phyloP scores from a whole-genome alignment of 2,113 vertebrate species.

The Tachuris rubrigastra region DNA sequence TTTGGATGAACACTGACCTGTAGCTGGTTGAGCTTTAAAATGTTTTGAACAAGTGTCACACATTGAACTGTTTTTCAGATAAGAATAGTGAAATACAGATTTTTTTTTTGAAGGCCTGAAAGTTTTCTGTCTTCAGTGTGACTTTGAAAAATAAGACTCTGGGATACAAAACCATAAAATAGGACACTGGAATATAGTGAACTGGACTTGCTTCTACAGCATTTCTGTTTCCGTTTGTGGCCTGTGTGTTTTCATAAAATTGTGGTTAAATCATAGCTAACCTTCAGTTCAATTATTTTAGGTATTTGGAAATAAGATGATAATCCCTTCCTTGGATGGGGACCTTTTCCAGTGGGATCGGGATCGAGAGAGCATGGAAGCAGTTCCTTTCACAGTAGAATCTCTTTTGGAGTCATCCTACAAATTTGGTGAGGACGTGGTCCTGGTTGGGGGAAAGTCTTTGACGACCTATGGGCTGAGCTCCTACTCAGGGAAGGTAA shows the following conservation, averaged over 20 bases:
- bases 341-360: conserved; percentile 98
- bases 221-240: neutral
- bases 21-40: neutral
- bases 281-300: conserved; percentile 44
- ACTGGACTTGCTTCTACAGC: neutral
- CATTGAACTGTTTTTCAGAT: neutral
- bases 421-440: conserved; percentile 92
- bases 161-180: neutral
- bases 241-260: neutral
- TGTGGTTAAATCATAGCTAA: neutral
- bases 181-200: neutral
- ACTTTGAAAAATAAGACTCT: neutral
- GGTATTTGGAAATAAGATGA: conserved; percentile 97
- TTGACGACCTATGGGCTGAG: conserved; percentile 94
- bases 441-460: conserved; percentile 95
- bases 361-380: conserved; percentile 95
- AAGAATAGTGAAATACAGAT: neutral
- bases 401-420: conserved; percentile 96
- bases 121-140: neutral
- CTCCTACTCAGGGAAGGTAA: conserved; percentile 91
- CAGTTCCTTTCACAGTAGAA: conserved; percentile 96
- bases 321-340: conserved; percentile 96
- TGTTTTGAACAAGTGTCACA: neutral
- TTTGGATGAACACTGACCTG: neutral
- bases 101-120: neutral